These are phyloP conservation scores for Bovichtus diacanthus DNA, from an alignment of 2,797 vertebrate genomes.

Conservation along the genomic window DNA sequence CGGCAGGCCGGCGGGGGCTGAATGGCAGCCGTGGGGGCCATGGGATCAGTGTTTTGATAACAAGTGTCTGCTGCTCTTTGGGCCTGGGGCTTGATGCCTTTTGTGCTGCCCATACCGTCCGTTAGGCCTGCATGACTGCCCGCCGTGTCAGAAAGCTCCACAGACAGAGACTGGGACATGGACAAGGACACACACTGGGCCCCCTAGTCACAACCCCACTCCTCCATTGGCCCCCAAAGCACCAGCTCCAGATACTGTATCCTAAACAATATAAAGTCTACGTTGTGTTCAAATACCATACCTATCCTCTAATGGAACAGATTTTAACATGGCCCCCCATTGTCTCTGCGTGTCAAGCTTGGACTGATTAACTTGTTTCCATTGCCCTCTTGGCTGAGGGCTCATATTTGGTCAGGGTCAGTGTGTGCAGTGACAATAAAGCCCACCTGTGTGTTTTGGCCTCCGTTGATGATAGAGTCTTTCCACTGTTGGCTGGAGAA, in stretches of 20 bases:
- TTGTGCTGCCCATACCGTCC: constrained; percentile 79
- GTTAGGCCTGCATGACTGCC: constrained; percentile 83
- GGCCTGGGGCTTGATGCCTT: constrained; percentile 79
- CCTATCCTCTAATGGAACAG: constrained; percentile 36
- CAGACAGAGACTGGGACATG: constrained; percentile 52
- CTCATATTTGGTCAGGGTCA: constrained; percentile 65
- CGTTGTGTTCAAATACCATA: constrained; percentile 28
- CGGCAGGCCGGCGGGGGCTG: constrained; percentile 77
- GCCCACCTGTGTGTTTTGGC: constrained; percentile 75
- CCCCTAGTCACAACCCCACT: constrained; percentile 29
- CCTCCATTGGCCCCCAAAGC: constrained; percentile 21
- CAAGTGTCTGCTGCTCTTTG: constrained; percentile 86
- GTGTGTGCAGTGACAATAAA: constrained; percentile 59
- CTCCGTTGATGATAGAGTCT: constrained; percentile 30
- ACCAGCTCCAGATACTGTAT: constrained; percentile 30
- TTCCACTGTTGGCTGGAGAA: constrained; percentile 52
- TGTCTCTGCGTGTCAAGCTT: constrained; percentile 49
- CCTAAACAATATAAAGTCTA: not conserved
- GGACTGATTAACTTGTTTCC: constrained; percentile 68
- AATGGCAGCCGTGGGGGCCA: constrained; percentile 77
- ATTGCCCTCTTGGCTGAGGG: constrained; percentile 53
- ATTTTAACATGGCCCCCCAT: constrained; percentile 26
- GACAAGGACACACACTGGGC: constrained; percentile 56
- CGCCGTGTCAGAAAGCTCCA: constrained; percentile 68
- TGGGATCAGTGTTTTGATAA: constrained; percentile 88